These are phyloP conservation scores for Apus apus DNA, from an alignment of 2,113 vertebrate genomes.

Conservation along the genomic window DNA sequence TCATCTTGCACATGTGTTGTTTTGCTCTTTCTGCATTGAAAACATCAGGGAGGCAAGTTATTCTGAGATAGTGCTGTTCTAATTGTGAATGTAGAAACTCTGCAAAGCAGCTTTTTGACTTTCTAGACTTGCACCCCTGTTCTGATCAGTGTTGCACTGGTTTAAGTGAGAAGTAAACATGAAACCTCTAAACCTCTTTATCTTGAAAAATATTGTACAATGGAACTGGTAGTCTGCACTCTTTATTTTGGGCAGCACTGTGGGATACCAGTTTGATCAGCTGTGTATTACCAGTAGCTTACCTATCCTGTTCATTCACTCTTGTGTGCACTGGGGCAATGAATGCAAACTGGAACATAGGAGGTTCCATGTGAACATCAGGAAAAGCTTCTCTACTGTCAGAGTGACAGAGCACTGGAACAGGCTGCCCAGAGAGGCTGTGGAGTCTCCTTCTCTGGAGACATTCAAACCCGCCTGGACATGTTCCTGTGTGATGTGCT, in stretches of 20 bases:
- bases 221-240: neutral
- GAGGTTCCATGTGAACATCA: no score
- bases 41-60: neutral
- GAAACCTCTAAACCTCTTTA: neutral
- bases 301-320: neutral
- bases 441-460: no score
- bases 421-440: no score
- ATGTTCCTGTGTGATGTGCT: no score
- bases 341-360: no score
- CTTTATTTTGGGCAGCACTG: neutral
- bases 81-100: neutral
- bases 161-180: neutral
- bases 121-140: neutral
- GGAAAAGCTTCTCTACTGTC: no score
- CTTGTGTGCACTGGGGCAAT: neutral
- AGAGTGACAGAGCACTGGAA: no score
- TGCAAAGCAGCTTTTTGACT: neutral
- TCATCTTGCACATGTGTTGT: neutral
- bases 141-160: neutral
- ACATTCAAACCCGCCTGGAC: no score
- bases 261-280: neutral
- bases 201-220: neutral
- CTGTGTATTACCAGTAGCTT: neutral
- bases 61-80: neutral
- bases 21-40: neutral